Conservation (phyloP, 2,888 invertebrate species). For the Platerodrilus igneus region DNA sequence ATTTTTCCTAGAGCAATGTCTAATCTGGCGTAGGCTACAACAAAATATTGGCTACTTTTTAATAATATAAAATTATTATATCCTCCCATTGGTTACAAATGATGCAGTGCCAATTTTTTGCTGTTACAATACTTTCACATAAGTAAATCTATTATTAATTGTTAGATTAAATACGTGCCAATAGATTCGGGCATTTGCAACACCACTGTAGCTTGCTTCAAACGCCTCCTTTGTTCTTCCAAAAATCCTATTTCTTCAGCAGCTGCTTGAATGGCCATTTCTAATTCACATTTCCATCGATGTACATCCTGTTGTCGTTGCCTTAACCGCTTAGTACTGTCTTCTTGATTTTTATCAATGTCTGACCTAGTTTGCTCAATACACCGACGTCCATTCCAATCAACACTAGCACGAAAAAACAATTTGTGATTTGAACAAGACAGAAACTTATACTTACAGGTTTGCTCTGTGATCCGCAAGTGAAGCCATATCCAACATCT, state of each 20-base stretch:
- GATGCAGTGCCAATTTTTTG: too few relatives aligned
- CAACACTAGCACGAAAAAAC: conserved; percentile 42
- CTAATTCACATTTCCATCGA: conserved; percentile 72
- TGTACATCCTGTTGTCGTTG: conserved; percentile 65
- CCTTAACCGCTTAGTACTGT: conserved; percentile 61
- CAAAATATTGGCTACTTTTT: too few relatives aligned
- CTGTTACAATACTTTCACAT: too few relatives aligned
- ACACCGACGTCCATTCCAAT: conserved; percentile 60
- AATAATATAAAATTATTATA: too few relatives aligned
- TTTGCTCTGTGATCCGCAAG: conserved; percentile 40
- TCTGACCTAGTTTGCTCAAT: conserved; percentile 61
- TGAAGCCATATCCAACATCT: conserved; percentile 39
- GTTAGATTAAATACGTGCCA: conserved; percentile 44
- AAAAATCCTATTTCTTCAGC: conserved; percentile 65
- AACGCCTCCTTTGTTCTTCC: conserved; percentile 62
- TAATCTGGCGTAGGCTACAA: too few relatives aligned
- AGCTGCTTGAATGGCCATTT: conserved; percentile 62
- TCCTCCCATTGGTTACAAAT: too few relatives aligned
- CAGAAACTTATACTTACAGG: conserved; percentile 31
- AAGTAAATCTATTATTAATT: too few relatives aligned
- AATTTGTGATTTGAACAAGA: conserved; percentile 2
- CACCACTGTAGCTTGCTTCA: conserved; percentile 64
- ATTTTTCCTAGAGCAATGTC: too few relatives aligned
- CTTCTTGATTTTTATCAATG: conserved; percentile 64
- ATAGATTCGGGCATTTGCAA: conserved; percentile 70